These are phyloP conservation scores for Acanthosepion esculentum DNA, from an alignment of 2,888 invertebrate species.

Conservation along the genomic window DNA sequence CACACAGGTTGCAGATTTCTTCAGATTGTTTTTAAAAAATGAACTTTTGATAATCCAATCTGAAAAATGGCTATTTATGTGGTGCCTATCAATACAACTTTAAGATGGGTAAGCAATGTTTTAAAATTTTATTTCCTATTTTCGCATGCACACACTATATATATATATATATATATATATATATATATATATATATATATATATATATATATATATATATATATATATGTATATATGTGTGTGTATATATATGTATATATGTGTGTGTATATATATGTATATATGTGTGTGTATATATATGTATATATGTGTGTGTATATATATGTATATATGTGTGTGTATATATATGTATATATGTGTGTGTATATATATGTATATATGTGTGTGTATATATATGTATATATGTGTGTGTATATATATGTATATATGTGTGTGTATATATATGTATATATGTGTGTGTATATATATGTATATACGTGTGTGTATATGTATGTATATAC, in stretches of 20 bases:
- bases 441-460: too few species aligned
- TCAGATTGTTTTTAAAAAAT: not conserved
- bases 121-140: not conserved
- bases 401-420: too few species aligned
- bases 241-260: conserved; percentile 25
- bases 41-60: not conserved
- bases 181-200: conserved; percentile 34
- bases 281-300: not conserved
- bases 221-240: not conserved
- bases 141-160: not conserved
- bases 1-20: not conserved
- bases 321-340: too few species aligned
- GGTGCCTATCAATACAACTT: not conserved
- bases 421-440: too few species aligned
- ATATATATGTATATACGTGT: too few species aligned
- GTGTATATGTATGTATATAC: too few species aligned
- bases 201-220: conserved; percentile 39
- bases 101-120: not conserved
- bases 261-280: not conserved
- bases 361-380: too few species aligned
- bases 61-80: not conserved
- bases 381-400: too few species aligned
- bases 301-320: too few species aligned
- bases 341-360: too few species aligned
- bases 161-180: not conserved